These are phyloP conservation scores for Piaya cayana DNA, from an alignment of 2,113 vertebrate species.

Conservation along the genomic window DNA sequence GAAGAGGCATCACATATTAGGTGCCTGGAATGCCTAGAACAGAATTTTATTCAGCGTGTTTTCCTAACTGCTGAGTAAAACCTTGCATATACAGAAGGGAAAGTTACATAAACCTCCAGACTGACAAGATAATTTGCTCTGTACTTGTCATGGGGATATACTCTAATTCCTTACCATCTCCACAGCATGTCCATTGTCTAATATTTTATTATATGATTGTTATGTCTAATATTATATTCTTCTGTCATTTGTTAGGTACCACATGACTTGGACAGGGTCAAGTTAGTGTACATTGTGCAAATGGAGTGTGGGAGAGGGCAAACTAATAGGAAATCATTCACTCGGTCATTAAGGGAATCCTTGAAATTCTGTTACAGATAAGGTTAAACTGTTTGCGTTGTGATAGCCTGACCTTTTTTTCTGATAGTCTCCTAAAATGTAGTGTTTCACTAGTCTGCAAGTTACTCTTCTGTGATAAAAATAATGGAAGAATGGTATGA, in stretches of 20 bases:
- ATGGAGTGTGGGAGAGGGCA: background rate
- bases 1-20: background rate
- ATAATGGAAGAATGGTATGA: background rate
- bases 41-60: background rate
- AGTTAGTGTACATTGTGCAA: background rate
- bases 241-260: background rate
- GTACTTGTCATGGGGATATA: background rate
- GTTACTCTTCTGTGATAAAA: background rate
- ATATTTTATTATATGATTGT: background rate
- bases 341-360: background rate
- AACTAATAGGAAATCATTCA: background rate
- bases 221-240: background rate
- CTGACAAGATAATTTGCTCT: background rate
- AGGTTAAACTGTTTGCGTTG: background rate
- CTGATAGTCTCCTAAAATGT: background rate
- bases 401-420: background rate
- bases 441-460: background rate
- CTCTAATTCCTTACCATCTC: background rate
- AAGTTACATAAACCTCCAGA: background rate
- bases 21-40: background rate
- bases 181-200: background rate
- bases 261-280: background rate
- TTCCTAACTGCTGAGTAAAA: background rate
- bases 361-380: accelerated
- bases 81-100: background rate